Evolutionary conservation across 2,888 invertebrate genomes (phyloP).

Genomic region (Epirrhoe alternata): DNA sequence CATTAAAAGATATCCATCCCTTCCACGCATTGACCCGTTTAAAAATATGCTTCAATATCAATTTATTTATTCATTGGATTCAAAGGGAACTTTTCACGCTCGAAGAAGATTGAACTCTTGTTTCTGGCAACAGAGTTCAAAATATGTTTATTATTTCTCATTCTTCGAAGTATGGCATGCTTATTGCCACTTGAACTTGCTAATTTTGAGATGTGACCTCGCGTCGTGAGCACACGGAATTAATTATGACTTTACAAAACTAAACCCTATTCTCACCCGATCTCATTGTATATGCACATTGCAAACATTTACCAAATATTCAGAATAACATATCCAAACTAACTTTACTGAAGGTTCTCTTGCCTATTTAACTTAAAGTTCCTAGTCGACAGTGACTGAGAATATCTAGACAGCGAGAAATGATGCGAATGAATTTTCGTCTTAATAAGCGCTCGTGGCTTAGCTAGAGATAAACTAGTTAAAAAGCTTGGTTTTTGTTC

Average conservation of each 20-base stretch:
- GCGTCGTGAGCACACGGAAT: constrained; percentile 45
- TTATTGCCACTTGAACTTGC: constrained; percentile 2
- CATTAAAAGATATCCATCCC: neutral
- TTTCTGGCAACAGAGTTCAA: neutral
- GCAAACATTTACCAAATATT: constrained; percentile 19
- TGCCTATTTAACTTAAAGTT: neutral
- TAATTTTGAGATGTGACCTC: constrained; percentile 3
- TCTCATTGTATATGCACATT: constrained; percentile 19
- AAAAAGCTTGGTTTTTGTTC: neutral
- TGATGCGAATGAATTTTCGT: neutral
- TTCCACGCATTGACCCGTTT: neutral
- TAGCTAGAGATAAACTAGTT: neutral
- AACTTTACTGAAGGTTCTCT: neutral
- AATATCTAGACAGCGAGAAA: neutral
- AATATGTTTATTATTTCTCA: neutral
- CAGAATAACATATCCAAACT: neutral
- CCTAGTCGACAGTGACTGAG: neutral
- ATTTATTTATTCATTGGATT: neutral
- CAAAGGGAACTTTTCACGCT: neutral
- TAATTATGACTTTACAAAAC: constrained; percentile 42
- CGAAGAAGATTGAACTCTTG: neutral
- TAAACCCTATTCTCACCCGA: constrained; percentile 7
- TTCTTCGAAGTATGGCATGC: constrained; percentile 1
- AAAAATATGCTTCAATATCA: neutral
- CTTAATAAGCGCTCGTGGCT: neutral